These are phyloP conservation scores for Orientallactaga bullata DNA, from an alignment of 2,113 vertebrate genomes.

Conservation along the genomic window DNA sequence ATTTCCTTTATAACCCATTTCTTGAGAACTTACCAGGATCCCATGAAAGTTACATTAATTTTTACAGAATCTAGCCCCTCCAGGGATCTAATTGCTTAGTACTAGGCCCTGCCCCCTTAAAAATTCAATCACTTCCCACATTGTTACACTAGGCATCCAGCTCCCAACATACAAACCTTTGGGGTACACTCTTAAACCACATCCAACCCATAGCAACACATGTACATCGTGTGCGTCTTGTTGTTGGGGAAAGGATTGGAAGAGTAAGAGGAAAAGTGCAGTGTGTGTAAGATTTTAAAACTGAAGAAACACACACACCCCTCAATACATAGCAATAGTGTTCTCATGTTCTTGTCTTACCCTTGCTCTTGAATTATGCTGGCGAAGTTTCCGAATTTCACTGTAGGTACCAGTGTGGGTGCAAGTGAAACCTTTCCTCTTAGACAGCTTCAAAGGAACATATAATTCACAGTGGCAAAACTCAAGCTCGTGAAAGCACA, in stretches of 20 bases:
- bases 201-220: not conserved
- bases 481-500: not conserved
- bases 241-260: not conserved
- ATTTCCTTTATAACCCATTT: not conserved
- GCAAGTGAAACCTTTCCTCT: conserved; percentile 39
- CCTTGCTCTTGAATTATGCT: conserved; percentile 4
- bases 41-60: not conserved
- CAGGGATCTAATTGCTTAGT: not conserved
- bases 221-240: not conserved
- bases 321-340: not conserved
- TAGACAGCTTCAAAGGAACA: conserved; percentile 18
- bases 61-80: not conserved
- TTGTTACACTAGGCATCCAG: not conserved
- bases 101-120: not conserved
- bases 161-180: not conserved
- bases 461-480: conserved; percentile 27
- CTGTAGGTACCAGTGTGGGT: not conserved
- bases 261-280: not conserved
- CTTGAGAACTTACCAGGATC: not conserved
- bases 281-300: conserved; percentile 36
- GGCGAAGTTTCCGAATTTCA: conserved; percentile 32
- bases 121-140: not conserved
- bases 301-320: not conserved
- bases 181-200: not conserved
- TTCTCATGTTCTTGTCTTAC: conserved; percentile 33